Conservation (phyloP, 1,140 invertebrate species). For the Drosophila mauritiana region DNA sequence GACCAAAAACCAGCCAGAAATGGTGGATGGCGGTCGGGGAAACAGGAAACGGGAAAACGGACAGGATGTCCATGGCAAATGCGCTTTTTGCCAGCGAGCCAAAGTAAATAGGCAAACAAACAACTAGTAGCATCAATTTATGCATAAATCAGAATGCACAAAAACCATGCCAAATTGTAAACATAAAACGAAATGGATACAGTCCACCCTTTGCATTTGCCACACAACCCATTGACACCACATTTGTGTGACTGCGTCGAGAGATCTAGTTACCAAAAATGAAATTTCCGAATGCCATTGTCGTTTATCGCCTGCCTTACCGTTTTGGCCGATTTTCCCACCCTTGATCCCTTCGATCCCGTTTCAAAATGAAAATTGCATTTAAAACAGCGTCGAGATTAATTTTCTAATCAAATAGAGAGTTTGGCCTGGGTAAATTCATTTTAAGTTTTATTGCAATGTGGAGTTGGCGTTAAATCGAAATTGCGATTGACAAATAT, state of each 20-base stretch:
- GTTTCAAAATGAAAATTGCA: constrained; percentile 23
- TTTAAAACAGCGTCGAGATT: constrained; percentile 44
- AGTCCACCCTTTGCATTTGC: background rate
- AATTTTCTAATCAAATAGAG: constrained; percentile 40
- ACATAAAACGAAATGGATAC: constrained; percentile 55
- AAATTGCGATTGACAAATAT: constrained; percentile 15
- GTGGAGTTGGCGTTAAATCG: background rate
- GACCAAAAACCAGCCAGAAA: constrained; percentile 31
- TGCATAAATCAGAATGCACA: constrained; percentile 69
- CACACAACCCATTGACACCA: constrained; percentile 34
- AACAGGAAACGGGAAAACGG: constrained; percentile 3
- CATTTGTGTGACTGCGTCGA: constrained; percentile 23
- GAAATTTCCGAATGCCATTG: constrained; percentile 60
- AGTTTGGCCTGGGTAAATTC: constrained; percentile 15
- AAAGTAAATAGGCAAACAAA: constrained; percentile 51
- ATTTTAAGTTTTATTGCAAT: constrained; percentile 41
- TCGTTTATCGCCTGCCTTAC: constrained; percentile 40
- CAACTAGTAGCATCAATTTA: constrained; percentile 69
- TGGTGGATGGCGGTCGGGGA: background rate
- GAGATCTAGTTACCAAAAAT: constrained; percentile 55
- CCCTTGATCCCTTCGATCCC: background rate
- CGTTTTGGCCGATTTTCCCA: background rate
- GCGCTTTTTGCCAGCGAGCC: constrained; percentile 56
- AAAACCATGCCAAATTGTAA: constrained; percentile 70
- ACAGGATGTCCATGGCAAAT: constrained; percentile 60